Base-by-base conservation (phyloP, 1,140 invertebrate genomes). In the Homarus americanus region DNA sequence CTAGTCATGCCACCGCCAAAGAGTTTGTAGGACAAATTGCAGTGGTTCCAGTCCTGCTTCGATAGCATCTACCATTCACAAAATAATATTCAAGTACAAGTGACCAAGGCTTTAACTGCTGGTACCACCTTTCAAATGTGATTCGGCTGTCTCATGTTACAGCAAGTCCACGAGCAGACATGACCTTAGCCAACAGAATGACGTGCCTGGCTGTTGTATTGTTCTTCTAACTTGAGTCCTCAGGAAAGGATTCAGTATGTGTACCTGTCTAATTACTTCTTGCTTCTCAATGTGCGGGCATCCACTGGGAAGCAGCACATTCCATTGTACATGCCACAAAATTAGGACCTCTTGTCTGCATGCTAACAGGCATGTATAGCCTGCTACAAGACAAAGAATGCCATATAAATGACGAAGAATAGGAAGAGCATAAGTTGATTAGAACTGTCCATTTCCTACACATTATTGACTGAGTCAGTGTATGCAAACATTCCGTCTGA, bases 1-100 rank as follows among this genome's bases (percentile, higher is more conserved):
- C 88, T 91, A 91, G 88, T 91, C 88, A 91, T 85, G 82, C 88
- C 88, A 91, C 88, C 88, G 63, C 88, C 88, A 91, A 91, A 91
- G 88, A 91, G 82, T 84, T 82, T 84, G 88, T 91, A 91, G 88
- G n/a, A 79, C 82, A 78, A 73, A 91, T 84, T 91, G 53, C 82
- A 84, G 82, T 85, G 82, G 88, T 85, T 85, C 82, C 87, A 83
- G 38, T 78, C 49, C 58, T 91, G 73, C 49, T 91, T 82, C 32
- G 28, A 84, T 69, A 91, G 88, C 82, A 91, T 91, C n/a, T 79
- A 84, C 82, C 88, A 91, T 85, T 85, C 80, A 82, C 63, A 82
- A 53, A 90, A 83, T 82, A 75, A 72, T 75, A 44, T 73, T 83
- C 79, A 63, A 91, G 88, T 91, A 91, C 88, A 84, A 84, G 88